phyloP scores from a whole-genome alignment of 2,113 vertebrate species.

The Micronycteris hirsuta region DNA sequence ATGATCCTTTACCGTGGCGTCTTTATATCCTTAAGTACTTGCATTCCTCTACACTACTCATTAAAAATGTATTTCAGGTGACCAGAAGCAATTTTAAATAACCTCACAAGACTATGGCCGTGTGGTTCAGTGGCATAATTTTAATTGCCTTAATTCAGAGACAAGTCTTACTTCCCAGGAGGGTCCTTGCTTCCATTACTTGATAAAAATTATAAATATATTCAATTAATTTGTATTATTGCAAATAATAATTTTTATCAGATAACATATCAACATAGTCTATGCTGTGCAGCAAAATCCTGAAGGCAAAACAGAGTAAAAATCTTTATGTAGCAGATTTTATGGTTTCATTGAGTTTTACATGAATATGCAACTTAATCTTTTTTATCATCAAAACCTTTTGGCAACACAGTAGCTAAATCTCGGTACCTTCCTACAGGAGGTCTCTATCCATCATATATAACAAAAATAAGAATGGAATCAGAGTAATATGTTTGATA shows the following conservation, averaged over 20 bases:
- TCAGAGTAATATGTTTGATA: not conserved
- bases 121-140: conserved; percentile 33
- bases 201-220: conserved; percentile 62
- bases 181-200: conserved; percentile 51
- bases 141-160: conserved; percentile 64
- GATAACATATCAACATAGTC: conserved; percentile 44
- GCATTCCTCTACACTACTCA: conserved; percentile 27
- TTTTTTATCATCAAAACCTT: conserved; percentile 28
- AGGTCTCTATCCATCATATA: not conserved
- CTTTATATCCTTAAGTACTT: conserved; percentile 53
- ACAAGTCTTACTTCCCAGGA: conserved; percentile 55
- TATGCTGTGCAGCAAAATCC: conserved; percentile 43
- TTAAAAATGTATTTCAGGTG: conserved; percentile 67
- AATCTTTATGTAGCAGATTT: conserved; percentile 43
- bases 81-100: conserved; percentile 66
- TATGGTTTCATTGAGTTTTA: conserved; percentile 15
- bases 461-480: not conserved
- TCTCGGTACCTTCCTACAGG: not conserved
- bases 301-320: conserved; percentile 31
- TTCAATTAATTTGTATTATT: conserved; percentile 65
- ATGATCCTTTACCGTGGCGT: conserved; percentile 41
- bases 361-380: conserved; percentile 16
- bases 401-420: not conserved
- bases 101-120: conserved; percentile 46
- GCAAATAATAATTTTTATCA: conserved; percentile 49